Conservation (phyloP, 2,113 vertebrate genomes). For the Pelodiscus sinensis region DNA sequence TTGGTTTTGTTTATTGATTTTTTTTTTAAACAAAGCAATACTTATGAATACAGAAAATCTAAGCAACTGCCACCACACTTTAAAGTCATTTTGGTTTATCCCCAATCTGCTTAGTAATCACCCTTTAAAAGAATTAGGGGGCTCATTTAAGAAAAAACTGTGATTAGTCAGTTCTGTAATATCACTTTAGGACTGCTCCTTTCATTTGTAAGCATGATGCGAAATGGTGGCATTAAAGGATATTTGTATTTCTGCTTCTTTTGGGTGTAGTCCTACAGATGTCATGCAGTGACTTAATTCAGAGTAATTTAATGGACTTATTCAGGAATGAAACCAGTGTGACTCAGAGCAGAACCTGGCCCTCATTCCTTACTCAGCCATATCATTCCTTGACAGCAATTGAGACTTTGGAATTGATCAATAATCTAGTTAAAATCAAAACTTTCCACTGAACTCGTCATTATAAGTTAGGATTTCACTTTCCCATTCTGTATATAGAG, state of each 20-base stretch:
- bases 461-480: background rate
- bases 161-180: background rate
- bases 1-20: background rate
- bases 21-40: background rate
- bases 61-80: accelerated
- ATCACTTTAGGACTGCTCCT: background rate
- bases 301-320: background rate
- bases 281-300: background rate
- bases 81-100: background rate
- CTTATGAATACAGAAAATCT: background rate
- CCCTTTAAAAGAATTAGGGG: background rate
- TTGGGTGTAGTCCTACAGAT: background rate
- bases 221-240: background rate
- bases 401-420: background rate
- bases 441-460: background rate
- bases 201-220: background rate
- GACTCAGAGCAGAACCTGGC: background rate
- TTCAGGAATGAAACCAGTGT: background rate
- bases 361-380: background rate
- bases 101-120: background rate
- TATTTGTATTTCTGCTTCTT: background rate
- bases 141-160: background rate
- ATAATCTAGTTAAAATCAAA: background rate
- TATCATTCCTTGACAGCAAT: background rate
- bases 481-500: background rate